These are phyloP conservation scores for Parazoanthus atlanticus DNA, from an alignment of 92 coral and sea anemone species.

Conservation along the genomic window DNA sequence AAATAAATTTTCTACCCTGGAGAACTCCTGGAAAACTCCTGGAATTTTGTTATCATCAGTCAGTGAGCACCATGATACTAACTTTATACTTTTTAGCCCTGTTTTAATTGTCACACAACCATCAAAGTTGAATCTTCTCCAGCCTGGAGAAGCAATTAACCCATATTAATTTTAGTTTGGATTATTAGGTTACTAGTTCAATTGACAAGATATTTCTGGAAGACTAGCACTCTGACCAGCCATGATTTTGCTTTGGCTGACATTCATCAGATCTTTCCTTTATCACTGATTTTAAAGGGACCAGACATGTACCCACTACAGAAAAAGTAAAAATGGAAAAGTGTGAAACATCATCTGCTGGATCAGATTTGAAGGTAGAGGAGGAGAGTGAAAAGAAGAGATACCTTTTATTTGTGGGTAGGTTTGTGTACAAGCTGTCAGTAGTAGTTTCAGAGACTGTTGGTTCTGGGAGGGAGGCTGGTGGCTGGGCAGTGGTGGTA, in stretches of 20 bases:
- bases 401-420: constrained; percentile 68
- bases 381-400: constrained; percentile 33
- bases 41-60: no score
- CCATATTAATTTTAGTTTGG: no score
- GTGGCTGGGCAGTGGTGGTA: no score
- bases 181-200: no score
- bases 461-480: not conserved
- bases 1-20: no score
- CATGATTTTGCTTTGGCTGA: not conserved
- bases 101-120: no score
- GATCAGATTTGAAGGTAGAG: not conserved
- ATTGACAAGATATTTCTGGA: no score
- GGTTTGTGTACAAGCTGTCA: not conserved
- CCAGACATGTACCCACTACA: not conserved
- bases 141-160: no score
- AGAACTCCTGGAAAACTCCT: no score
- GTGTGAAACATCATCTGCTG: not conserved
- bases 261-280: not conserved
- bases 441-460: not conserved
- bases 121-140: no score
- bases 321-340: not conserved
- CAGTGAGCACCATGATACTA: no score
- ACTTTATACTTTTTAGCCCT: no score
- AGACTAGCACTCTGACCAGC: not conserved
- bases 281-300: not conserved